A percentile compares a stretch with the other conserved stretches of the same genome.
These are phyloP conservation scores for Pipistrellus pygmaeus DNA, from an alignment of 2,797 vertebrate species.

Conservation along the genomic window DNA sequence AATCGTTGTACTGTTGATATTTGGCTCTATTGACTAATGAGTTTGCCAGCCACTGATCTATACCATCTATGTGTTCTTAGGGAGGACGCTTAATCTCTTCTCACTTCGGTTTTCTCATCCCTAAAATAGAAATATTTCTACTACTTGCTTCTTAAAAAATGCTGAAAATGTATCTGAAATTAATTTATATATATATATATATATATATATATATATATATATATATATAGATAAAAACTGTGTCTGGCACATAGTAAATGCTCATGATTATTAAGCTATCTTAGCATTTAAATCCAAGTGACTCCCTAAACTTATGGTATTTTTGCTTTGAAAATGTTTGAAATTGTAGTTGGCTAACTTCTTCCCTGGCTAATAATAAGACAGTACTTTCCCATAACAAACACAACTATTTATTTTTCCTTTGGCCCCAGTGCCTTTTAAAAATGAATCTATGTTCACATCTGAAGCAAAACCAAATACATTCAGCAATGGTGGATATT, in stretches of 20 bases:
- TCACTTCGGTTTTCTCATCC: not conserved
- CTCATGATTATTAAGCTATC: not conserved
- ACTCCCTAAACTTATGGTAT: not conserved
- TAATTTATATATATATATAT: not conserved
- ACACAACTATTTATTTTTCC: constrained; percentile 21
- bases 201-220: not conserved
- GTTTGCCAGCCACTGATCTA: no score
- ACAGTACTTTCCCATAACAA: not conserved
- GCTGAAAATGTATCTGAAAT: not conserved
- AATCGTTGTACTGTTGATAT: no score
- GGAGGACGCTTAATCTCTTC: not conserved
- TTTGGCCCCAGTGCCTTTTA: constrained; percentile 17
- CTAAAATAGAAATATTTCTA: not conserved
- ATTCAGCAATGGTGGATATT: constrained; percentile 38
- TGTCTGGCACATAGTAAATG: not conserved
- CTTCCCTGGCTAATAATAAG: constrained; percentile 17
- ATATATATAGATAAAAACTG: not conserved
- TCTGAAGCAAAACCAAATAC: constrained; percentile 57
- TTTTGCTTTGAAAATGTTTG: not conserved
- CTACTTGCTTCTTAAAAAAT: not conserved
- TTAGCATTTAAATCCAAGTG: constrained; percentile 24
- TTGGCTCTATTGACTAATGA: no score
- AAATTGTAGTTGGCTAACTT: constrained; percentile 6
- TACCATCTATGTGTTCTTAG: not conserved
- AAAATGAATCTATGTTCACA: constrained; percentile 47